Base-by-base conservation (phyloP, 2,113 vertebrate genomes). In the Burhinus bistriatus region DNA sequence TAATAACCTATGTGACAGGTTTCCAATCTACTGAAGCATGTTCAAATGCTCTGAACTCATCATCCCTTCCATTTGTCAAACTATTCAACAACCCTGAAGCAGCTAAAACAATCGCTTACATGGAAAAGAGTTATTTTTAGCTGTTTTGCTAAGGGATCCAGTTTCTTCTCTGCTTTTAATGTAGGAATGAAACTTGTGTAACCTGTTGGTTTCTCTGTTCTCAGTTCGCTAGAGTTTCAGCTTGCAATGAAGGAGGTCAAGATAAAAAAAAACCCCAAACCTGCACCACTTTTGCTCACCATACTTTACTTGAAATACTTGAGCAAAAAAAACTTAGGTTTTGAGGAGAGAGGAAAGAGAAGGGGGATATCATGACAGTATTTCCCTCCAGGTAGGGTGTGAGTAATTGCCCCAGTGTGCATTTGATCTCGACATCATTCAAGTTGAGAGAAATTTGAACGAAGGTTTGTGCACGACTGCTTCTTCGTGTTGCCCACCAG, bases 371-470 rank as follows among this genome's bases (percentile, higher is more conserved):
- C 1, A 8, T 4, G 1, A 44, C 27, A 34, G 6, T 10, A 49
- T 45, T 44, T 54, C 52, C 27, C 17, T 42, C 13, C 2, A 11
- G 6, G 5, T 1, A 47, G 14, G 5, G 17, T 3, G 1, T 2
- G 7, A 2, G 30, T 17, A 19, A 77, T 4, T 30, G 27, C 21
- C 42, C n/a, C 17, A 26, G 4, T 3, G 20, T 15, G 11, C 17
- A 22, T 40, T 5, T 29, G 15, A 38, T 36, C 26, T 42, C 13
- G 3, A 40, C 8, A 42, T 65, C 22, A 61, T 17, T 73, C 15
- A 47, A 76, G 34, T 12, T 15, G 5, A 44, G 17, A 3, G 72
- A 65, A 58, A 34, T 20, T 3, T 34, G 21, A 89, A 45, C 5
- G 29, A 26, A 62, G 4, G 5, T 38, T 73, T 30, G 42, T 13